Conservation (phyloP, 1,140 invertebrate species). For the Pararge aegeria region DNA sequence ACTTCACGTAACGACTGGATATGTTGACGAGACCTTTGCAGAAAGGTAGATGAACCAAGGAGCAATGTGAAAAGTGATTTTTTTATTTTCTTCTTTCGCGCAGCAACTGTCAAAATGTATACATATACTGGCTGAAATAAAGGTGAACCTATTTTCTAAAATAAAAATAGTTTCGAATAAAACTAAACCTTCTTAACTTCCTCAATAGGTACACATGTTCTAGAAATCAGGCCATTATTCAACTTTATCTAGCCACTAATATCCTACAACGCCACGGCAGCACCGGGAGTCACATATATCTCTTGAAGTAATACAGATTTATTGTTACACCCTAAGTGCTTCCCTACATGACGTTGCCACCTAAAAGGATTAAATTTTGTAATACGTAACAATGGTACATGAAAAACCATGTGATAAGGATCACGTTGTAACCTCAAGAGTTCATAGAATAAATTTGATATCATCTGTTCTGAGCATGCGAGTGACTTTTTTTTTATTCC, state of each 20-base stretch:
- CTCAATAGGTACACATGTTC: slow-evolving; percentile 4
- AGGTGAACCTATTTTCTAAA: too few relatives aligned
- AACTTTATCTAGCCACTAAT: slow-evolving; percentile 8
- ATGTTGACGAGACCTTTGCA: too few relatives aligned
- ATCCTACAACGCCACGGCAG: slow-evolving; percentile 4
- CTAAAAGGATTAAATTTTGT: slow-evolving; percentile 24
- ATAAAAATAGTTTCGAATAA: too few relatives aligned
- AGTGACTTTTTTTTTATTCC: too few relatives aligned
- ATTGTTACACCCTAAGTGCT: slow-evolving; percentile 21
- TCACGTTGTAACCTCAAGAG: background rate
- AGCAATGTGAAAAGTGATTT: too few relatives aligned
- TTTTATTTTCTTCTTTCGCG: too few relatives aligned
- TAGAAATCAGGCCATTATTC: slow-evolving; percentile 9
- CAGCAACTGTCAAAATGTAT: too few relatives aligned
- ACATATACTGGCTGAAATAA: too few relatives aligned
- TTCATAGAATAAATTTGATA: too few relatives aligned
- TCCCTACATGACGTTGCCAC: slow-evolving; percentile 13
- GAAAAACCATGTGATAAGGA: background rate
- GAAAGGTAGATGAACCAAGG: too few relatives aligned
- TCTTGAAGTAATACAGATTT: slow-evolving; percentile 20
- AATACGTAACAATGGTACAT: background rate
- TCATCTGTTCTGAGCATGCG: too few relatives aligned
- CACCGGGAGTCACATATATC: slow-evolving; percentile 13
- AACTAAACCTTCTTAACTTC: background rate
- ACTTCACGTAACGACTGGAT: too few relatives aligned